Percentiles rank a stretch among this genome's conserved stretches.
These are phyloP conservation scores for Lamprologus ornatipinnis DNA, from an alignment of 2,113 vertebrate genomes.

Conservation along the genomic window DNA sequence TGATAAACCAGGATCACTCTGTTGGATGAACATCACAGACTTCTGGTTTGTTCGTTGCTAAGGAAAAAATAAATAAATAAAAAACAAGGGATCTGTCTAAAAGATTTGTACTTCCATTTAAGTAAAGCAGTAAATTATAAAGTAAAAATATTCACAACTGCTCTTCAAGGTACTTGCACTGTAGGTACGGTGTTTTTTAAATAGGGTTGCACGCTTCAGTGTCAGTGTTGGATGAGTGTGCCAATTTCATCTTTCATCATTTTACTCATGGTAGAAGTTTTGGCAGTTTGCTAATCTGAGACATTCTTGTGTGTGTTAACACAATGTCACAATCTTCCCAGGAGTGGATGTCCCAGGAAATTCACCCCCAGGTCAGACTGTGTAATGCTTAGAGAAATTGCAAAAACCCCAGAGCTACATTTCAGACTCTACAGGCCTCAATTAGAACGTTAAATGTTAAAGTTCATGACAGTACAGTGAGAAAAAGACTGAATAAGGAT, in stretches of 20 bases:
- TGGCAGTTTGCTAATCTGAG: background rate
- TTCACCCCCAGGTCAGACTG: background rate
- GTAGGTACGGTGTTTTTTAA: background rate
- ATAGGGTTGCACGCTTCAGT: background rate
- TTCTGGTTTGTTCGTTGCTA: background rate
- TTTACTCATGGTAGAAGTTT: background rate
- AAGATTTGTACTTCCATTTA: background rate
- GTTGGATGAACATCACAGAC: background rate
- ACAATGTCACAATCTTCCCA: background rate
- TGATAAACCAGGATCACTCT: conserved; percentile 24
- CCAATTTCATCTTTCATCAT: background rate
- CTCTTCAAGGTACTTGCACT: background rate
- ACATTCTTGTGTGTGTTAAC: background rate
- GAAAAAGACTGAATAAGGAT: background rate
- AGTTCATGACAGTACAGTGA: background rate
- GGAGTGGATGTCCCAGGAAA: background rate
- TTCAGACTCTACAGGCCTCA: background rate
- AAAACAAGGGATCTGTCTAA: background rate
- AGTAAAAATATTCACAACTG: background rate
- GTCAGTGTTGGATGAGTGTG: background rate
- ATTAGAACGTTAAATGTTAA: background rate
- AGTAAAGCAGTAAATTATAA: background rate
- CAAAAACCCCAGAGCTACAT: background rate
- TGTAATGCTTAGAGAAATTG: background rate
- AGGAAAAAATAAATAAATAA: background rate